Percentiles rank a stretch among this genome's conserved stretches.
Evolutionary conservation across 2,888 invertebrate genomes (phyloP).

Genomic region (Lumbricus terrestris): DNA sequence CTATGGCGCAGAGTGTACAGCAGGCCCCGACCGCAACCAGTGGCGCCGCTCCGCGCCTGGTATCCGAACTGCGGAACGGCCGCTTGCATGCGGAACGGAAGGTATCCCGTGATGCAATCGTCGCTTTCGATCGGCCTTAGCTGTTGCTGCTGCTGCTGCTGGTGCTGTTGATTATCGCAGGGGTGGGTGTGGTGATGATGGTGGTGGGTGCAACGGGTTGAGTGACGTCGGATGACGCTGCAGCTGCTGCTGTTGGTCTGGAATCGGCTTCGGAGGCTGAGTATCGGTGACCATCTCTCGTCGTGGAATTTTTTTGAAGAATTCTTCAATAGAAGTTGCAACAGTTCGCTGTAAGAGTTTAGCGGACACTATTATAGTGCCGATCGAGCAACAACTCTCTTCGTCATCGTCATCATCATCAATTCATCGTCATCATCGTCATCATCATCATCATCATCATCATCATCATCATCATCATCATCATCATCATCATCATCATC

Average conservation of each 20-base stretch:
- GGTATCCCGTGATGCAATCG: conserved; percentile 22
- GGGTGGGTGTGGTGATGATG: neutral
- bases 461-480: too few species aligned
- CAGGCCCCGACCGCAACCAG: neutral
- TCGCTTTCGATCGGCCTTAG: neutral
- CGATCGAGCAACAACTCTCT: too few species aligned
- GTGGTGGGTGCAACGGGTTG: neutral
- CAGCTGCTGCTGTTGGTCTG: conserved; percentile 14
- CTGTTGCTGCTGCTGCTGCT: neutral
- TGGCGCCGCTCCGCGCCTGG: conserved; percentile 38
- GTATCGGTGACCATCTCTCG: conserved; percentile 79
- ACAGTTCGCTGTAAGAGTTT: neutral
- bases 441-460: neutral
- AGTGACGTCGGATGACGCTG: neutral
- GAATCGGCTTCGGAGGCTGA: conserved; percentile 67
- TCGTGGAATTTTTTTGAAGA: conserved; percentile 88
- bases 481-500: too few species aligned
- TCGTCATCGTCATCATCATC: neutral
- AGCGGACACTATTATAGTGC: neutral
- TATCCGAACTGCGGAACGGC: conserved; percentile 46
- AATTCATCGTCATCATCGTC: neutral
- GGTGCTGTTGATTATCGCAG: neutral
- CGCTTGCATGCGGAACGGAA: conserved; percentile 46
- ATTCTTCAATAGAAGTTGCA: conserved; percentile 41
- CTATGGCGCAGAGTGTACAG: neutral